Percentiles rank a stretch among this genome's conserved stretches.
These are phyloP conservation scores for Frieseomelitta varia DNA, from an alignment of 1,140 invertebrate species.

Conservation along the genomic window DNA sequence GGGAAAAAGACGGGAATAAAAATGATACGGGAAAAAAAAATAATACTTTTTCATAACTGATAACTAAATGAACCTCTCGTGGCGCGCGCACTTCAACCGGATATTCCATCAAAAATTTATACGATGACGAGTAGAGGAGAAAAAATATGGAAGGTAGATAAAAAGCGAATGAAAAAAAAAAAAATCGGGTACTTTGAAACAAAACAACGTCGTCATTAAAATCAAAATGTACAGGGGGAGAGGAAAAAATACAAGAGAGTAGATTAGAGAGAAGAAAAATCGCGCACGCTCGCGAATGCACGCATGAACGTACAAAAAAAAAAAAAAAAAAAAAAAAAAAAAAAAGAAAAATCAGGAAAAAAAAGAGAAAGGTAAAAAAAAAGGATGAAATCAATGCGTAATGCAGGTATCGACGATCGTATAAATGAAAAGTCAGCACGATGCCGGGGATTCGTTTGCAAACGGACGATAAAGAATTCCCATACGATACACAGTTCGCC, in stretches of 20 bases:
- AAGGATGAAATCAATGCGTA: constrained; percentile 9
- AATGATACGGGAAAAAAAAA: constrained; percentile 7
- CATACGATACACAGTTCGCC: constrained; percentile 44
- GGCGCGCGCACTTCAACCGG: constrained; percentile 7
- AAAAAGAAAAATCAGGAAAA: neutral
- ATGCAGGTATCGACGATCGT: constrained; percentile 30
- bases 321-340: too few relatives aligned
- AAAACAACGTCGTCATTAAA: constrained; percentile 29
- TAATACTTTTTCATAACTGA: constrained; percentile 40
- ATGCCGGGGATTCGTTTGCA: constrained; percentile 31
- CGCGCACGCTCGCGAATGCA: neutral
- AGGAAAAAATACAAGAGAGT: neutral
- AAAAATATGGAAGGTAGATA: constrained; percentile 3
- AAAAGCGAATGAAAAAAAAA: neutral
- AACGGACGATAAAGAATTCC: constrained; percentile 47
- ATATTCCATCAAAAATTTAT: constrained; percentile 33
- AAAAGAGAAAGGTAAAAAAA: neutral
- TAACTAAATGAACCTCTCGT: constrained; percentile 38
- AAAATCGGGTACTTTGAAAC: neutral
- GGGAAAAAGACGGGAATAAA: neutral
- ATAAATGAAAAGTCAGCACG: constrained; percentile 42
- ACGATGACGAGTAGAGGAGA: constrained; percentile 16
- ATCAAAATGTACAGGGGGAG: neutral
- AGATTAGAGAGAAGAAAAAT: neutral
- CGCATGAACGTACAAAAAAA: too few relatives aligned